Evolutionary conservation across 2,888 invertebrate genomes (phyloP).

Genomic region (Malthinus flaveolus): DNA sequence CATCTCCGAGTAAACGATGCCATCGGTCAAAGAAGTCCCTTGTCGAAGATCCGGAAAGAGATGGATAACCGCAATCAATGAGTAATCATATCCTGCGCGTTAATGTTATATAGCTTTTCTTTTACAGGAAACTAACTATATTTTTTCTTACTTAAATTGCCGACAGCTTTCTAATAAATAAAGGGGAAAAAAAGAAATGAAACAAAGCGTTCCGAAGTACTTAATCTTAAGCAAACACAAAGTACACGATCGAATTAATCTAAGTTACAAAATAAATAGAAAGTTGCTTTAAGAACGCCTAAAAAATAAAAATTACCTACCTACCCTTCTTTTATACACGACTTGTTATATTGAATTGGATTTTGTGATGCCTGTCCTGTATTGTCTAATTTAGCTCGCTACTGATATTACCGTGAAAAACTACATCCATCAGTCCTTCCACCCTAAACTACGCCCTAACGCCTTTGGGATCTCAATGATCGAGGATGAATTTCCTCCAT

Average conservation of each 20-base stretch:
- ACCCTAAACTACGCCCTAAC: constrained; percentile 18
- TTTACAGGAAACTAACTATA: constrained; percentile 18
- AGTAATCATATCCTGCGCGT: constrained; percentile 36
- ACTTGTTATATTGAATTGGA: constrained; percentile 1
- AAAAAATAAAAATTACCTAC: neutral
- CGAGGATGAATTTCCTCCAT: constrained; percentile 16
- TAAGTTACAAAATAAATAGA: constrained; percentile 1
- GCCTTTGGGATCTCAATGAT: constrained; percentile 14
- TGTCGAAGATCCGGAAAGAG: constrained; percentile 28
- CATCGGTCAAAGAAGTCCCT: constrained; percentile 30
- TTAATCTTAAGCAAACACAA: neutral
- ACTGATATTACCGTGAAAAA: constrained; percentile 16
- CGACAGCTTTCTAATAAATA: neutral
- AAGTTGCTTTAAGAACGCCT: neutral
- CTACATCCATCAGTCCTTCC: constrained; percentile 20
- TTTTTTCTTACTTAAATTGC: constrained; percentile 16
- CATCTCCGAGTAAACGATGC: constrained; percentile 32
- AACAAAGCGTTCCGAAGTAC: neutral
- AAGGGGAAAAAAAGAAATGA: neutral
- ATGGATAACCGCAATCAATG: constrained; percentile 34
- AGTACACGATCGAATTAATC: neutral
- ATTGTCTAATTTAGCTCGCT: constrained; percentile 12
- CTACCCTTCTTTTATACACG: neutral
- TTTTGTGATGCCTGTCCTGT: constrained; percentile 3
- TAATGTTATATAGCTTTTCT: constrained; percentile 30